Percentiles rank a stretch among this genome's conserved stretches.
Conservation (phyloP, 2,797 vertebrate genomes). For the Malacoraja senta region DNA sequence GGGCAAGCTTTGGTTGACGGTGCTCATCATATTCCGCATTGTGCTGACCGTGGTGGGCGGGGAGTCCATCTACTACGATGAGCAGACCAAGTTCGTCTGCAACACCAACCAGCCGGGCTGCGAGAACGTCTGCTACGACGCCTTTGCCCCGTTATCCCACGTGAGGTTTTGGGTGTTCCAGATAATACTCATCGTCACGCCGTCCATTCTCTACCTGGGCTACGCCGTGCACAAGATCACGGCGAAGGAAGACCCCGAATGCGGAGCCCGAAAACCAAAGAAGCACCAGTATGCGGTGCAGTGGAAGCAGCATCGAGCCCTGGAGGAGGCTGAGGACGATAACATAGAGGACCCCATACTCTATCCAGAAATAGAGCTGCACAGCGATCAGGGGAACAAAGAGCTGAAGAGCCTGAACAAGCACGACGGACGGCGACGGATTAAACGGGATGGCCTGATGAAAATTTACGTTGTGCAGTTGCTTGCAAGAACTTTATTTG, state of each 20-base stretch:
- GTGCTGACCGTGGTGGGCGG: constrained; percentile 95
- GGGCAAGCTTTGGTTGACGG: constrained; percentile 97
- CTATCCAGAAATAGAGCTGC: constrained; percentile 71
- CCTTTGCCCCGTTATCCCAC: constrained; percentile 89
- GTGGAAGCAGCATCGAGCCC: constrained; percentile 70
- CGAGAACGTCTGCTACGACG: constrained; percentile 94
- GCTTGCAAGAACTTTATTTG: constrained; percentile 75
- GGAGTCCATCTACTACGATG: constrained; percentile 96
- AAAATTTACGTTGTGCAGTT: constrained; percentile 89
- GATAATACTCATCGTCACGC: constrained; percentile 87
- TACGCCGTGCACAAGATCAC: constrained; percentile 92
- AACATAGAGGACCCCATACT: constrained; percentile 80
- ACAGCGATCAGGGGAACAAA: constrained; percentile 64
- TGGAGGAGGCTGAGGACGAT: constrained; percentile 73
- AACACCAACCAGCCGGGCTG: constrained; percentile 95
- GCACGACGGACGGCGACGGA: constrained; percentile 80
- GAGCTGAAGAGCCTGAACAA: constrained; percentile 66
- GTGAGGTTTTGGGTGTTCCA: constrained; percentile 98
- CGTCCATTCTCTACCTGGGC: constrained; percentile 89
- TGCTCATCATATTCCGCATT: constrained; percentile 92
- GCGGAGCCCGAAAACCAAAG: constrained; percentile 48
- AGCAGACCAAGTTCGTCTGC: constrained; percentile 96
- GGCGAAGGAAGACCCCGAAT: constrained; percentile 66
- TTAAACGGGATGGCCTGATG: constrained; percentile 86
- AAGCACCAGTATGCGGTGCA: constrained; percentile 57